Percentiles rank a stretch among this genome's conserved stretches.
Conservation (phyloP, 2,797 vertebrate genomes). For the Tragelaphus oryx region DNA sequence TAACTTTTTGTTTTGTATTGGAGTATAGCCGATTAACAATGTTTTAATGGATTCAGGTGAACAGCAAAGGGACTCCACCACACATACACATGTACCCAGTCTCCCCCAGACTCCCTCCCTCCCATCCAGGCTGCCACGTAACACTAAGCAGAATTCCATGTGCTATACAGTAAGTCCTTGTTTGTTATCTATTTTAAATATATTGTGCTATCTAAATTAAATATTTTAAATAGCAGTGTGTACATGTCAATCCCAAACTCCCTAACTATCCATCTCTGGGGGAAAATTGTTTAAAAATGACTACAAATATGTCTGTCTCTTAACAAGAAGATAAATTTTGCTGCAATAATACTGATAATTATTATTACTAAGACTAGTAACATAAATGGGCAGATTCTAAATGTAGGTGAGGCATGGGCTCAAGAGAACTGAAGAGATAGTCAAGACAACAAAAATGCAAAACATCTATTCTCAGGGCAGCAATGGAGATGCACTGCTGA, state of each 20-base stretch:
- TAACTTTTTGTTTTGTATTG: background rate
- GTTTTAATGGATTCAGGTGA: background rate
- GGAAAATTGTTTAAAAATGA: background rate
- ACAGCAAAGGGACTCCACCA: background rate
- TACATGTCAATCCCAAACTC: background rate
- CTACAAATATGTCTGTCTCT: background rate
- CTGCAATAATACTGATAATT: background rate
- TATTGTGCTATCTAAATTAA: background rate
- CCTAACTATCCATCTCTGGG: background rate
- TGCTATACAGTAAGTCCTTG: background rate
- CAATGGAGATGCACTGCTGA: background rate
- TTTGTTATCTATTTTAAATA: background rate
- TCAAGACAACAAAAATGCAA: background rate
- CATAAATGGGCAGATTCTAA: background rate
- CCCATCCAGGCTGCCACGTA: background rate
- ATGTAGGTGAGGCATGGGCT: background rate
- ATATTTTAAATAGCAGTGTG: background rate
- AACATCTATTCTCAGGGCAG: background rate
- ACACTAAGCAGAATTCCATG: background rate
- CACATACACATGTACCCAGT: background rate
- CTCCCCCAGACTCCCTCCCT: background rate
- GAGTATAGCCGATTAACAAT: background rate
- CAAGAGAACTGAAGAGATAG: background rate
- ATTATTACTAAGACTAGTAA: background rate
- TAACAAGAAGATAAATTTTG: background rate